Conservation (phyloP, 2,797 vertebrate genomes). For the Platyrinchus mystaceus region DNA sequence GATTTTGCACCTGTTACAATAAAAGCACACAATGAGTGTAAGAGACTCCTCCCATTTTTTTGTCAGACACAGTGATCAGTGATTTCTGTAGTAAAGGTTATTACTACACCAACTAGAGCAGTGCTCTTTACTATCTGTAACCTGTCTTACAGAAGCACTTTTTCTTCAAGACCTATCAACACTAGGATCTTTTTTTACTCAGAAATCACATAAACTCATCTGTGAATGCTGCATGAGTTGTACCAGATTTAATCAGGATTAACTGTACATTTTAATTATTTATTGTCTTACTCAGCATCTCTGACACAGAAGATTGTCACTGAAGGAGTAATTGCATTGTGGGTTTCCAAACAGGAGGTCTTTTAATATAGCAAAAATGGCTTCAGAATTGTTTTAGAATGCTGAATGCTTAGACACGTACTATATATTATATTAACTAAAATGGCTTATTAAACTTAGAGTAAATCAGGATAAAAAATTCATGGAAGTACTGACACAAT, state of each 20-base stretch:
- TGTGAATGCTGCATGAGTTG: background rate
- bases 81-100: background rate
- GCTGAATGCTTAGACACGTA: background rate
- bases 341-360: background rate
- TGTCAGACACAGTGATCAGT: accelerated
- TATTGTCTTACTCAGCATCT: background rate
- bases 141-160: background rate
- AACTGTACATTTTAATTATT: background rate
- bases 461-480: background rate
- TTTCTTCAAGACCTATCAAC: background rate
- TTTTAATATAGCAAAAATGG: background rate
- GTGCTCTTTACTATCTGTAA: background rate
- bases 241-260: background rate
- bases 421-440: background rate
- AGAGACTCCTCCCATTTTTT: background rate
- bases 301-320: background rate
- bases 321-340: background rate
- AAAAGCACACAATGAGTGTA: background rate
- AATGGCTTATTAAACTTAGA: background rate
- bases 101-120: background rate
- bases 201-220: background rate
- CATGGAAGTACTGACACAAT: background rate
- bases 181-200: background rate
- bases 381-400: background rate
- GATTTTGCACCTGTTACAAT: background rate